Evolutionary conservation across 2,888 invertebrate genomes (phyloP), one percentile per base, ranked within the genome.

Genomic region (Drosophila mimica): DNA sequence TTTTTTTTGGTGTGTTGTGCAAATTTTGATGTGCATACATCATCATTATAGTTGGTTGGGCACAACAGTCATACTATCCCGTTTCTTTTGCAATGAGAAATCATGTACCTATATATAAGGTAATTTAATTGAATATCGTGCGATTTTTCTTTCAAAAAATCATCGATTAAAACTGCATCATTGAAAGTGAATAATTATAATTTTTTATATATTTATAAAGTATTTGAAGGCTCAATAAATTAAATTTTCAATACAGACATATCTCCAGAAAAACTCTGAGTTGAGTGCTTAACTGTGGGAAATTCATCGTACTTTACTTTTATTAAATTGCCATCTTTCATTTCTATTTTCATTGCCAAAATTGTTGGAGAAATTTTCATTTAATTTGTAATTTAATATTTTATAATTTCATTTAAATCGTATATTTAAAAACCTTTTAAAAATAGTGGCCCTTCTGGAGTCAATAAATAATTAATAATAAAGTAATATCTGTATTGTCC

Each of bases 21-120:
- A 62, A 76, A 72, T 61, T 51, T 62, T 65, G 0, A 54, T n/a
- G 7, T 15, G 48, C 13, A 43, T 71, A 52, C 40, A 65, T 62
- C 46, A 46, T 15, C 8, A 13, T 46, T 28, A 15, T 34, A 20
- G 67, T 20, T 8, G 25, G 40, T 15, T 52, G 31, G 25, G 34
- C 20, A 33, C 30, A 53, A 34, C 17, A 33, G 49, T 56, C 49
- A 57, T 36, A 33, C 36, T 3, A 3, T 25, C 17, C 11, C 11
- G 11, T 15, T 15, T 5, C 36, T 15, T 36, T 36, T 15, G 20
- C 20, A 11, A 11, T n/a, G 17, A 8, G n/a, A 30, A 38, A 38
- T n/a, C n/a, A 30, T n/a, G 17, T 7, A 6, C 6, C 6, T 25
- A 6, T 17, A 36, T 28, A 17, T 1, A 17, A 43, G 43, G 5